Base-by-base conservation (phyloP, 2,888 invertebrate species). In the Galeopsomyia nigrocyanea region DNA sequence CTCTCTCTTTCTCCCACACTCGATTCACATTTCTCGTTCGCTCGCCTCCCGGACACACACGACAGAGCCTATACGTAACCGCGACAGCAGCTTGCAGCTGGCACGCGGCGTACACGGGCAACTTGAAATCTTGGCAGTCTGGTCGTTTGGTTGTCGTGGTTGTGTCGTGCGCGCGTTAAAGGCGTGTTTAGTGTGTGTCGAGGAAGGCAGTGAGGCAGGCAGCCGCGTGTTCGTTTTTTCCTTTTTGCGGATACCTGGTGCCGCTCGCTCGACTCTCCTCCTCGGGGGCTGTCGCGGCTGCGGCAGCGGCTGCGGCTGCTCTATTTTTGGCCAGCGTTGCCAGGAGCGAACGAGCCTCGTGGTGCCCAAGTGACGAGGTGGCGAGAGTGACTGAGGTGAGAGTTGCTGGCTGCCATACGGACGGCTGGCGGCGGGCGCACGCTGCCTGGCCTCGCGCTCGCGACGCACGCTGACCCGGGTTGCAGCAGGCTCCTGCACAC, bases 81-180 rank as follows among this genome's bases (percentile, higher is more conserved):
- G 39, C 39, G 13, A 26, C 39, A 49, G 50, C 49, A 47, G 50
- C 61, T 39, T n/a, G 61, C 49, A 50, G n/a, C 61, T 22, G 61
- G 47, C 46, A 49, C 61, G 61, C 16, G 46, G 46, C 16, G n/a
- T 53, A 19, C 39, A 21, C 16, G n/a, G n/a, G 56, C 39, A 39
- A 39, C 39, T 13, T 10, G 13, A 39, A 39, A 10, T 39, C 13
- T 39, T 13, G 7, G 7, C 7, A 7, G 10, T 39, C 49, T n/a
- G 16, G 14, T 17, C 60, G 39, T 1, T 39, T 49, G 16, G 51
- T 53, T 51, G 31, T 74, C 67, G 62, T 71, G 47, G 67, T 58
- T 57, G 63, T 9, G 39, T 46, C 50, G 57, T 57, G 17, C 55
- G 64, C 51, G 26, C 26, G 5, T 5, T 5, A 26, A 53, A 21